phyloP scores from a whole-genome alignment of 2,797 vertebrate species.

The Huso huso region DNA sequence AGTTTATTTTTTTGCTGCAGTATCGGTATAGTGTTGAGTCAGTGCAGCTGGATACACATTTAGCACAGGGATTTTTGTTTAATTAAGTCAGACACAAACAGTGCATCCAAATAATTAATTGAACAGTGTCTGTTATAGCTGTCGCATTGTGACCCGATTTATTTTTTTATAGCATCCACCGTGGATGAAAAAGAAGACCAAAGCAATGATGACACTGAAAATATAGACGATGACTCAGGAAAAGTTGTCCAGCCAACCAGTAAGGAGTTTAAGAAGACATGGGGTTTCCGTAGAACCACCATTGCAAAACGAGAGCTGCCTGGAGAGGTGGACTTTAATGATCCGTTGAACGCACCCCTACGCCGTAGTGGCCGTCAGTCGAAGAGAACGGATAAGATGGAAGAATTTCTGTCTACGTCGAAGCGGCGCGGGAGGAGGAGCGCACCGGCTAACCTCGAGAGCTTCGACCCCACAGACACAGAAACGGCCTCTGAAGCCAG shows the following conservation, averaged over 20 bases:
- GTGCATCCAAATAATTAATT: too few species aligned
- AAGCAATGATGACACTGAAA: conserved; percentile 33
- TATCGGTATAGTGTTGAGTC: too few species aligned
- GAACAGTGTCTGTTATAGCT: too few species aligned
- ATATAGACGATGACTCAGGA: conserved; percentile 38
- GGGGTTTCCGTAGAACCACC: conserved; percentile 90
- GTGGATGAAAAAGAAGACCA: conserved; percentile 30
- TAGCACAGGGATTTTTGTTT: too few species aligned
- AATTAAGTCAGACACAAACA: too few species aligned
- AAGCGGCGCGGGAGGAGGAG: conserved; percentile 52
- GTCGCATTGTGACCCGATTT: too few species aligned
- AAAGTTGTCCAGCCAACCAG: conserved; percentile 61
- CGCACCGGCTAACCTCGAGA: conserved; percentile 59
- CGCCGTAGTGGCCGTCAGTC: conserved; percentile 58
- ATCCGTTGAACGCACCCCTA: conserved; percentile 46
- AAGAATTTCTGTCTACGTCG: conserved; percentile 80
- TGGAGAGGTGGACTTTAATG: conserved; percentile 61
- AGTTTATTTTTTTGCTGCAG: too few species aligned
- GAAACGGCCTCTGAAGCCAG: conserved; percentile 68
- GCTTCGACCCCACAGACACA: conserved; percentile 63
- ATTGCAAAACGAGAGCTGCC: conserved; percentile 78
- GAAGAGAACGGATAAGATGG: conserved; percentile 82
- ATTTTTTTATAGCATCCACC: too few species aligned
- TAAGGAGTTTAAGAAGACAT: conserved; percentile 82
- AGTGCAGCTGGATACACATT: too few species aligned